Base-by-base conservation (phyloP, 2,888 invertebrate genomes). In the Boloria euphrosyne region DNA sequence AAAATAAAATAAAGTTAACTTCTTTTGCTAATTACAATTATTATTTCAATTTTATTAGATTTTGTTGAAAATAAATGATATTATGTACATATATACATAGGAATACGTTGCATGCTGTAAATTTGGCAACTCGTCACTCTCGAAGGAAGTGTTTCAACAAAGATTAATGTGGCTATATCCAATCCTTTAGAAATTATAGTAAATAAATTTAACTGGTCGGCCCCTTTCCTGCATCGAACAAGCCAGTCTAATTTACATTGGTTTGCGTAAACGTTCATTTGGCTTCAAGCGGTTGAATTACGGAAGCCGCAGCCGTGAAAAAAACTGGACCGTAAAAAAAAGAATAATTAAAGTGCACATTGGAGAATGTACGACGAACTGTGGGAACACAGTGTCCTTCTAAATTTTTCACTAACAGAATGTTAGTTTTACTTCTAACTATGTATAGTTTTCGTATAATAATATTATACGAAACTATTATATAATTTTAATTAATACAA, bases 211-310 rank as follows among this genome's bases (percentile, higher is more conserved):
- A 53, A 60, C 47, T 18, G 46, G 49, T 51, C 64, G 69, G 66
- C 65, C 70, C 65, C 63, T 68, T 69, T 73, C 67, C 69, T 66
- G 61, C 63, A 66, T 69, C 65, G 65, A 73, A 71, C 69, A 67
- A 60, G 63, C 63, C 65, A 62, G 65, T 70, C 68, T 61, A 68
- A 71, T 75, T 74, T 72, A 67, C 72, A 71, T 74, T 70, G 43
- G 58, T 68, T 75, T 75, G 68, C 71, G 72, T 71, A 73, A 74
- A 62, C 62, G 49, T 64, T 60, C 51, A 65, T 66, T 69, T 62
- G 62, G 58, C 54, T 59, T 16, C 59, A 50, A 59, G 59, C 47
- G 53, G 43, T 67, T 54, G 52, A 54, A 64, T 54, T 62, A 58
- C 68, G 62, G 68, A 65, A 62, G 65, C 65, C 61, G 60, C 60